phyloP scores from a whole-genome alignment of 2,113 vertebrate genomes.

The Periophthalmodon schlosseri region DNA sequence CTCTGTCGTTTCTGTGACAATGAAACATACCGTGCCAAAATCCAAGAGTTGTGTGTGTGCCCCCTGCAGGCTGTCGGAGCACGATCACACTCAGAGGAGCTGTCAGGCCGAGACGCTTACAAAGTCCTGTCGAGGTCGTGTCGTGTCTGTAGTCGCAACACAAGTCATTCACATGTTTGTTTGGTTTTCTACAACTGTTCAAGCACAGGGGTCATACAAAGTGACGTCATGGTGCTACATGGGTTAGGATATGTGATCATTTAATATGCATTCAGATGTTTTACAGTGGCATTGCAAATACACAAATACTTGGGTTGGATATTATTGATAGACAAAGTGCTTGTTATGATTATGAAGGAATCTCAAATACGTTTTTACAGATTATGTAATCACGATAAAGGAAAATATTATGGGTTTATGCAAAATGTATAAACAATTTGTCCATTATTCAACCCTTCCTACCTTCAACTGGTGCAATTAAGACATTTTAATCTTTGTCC shows the following conservation, averaged over 20 bases:
- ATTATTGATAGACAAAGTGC: background rate
- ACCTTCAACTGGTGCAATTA: background rate
- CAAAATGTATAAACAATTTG: background rate
- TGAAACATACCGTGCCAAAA: conserved; percentile 64
- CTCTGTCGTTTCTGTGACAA: conserved; percentile 6
- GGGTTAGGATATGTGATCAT: conserved; percentile 11
- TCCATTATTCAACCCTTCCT: background rate
- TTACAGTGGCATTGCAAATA: conserved; percentile 30
- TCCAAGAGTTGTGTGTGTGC: conserved; percentile 33
- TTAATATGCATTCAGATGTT: conserved; percentile 19
- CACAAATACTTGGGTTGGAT: background rate
- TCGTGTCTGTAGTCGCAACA: conserved; percentile 12
- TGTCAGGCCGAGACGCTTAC: conserved; percentile 17
- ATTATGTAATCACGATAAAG: background rate
- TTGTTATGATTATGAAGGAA: background rate
- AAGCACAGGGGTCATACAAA: conserved; percentile 3
- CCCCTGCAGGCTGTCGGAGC: conserved; percentile 31
- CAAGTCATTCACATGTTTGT: background rate
- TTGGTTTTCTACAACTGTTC: conserved; percentile 9
- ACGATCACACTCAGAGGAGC: conserved; percentile 6
- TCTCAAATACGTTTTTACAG: background rate
- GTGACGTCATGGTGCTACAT: conserved; percentile 54
- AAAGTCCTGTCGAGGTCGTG: conserved; percentile 4
- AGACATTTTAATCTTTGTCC: background rate
- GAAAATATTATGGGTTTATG: background rate